Conservation (phyloP, 2,113 vertebrate species). For the Guaruba guarouba region DNA sequence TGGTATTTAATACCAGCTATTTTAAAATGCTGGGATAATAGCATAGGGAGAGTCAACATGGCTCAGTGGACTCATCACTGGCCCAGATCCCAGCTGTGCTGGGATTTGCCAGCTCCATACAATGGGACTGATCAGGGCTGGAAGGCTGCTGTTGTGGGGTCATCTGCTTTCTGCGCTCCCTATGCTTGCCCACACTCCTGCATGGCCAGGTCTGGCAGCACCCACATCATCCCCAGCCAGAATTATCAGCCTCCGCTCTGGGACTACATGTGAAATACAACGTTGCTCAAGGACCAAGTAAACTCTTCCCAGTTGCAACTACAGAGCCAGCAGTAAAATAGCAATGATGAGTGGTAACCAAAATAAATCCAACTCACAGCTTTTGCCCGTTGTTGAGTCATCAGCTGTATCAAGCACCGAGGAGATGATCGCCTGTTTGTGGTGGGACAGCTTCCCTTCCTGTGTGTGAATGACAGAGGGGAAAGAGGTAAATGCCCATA, state of each 20-base stretch:
- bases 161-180: not conserved
- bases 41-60: not conserved
- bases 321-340: not conserved
- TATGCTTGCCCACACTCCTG: not conserved
- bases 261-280: not conserved
- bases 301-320: not conserved
- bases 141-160: not conserved
- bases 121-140: not conserved
- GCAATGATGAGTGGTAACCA: not conserved
- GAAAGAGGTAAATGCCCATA: not conserved
- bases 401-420: not conserved
- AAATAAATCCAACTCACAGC: slow-evolving; percentile 57
- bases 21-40: not conserved
- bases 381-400: not conserved
- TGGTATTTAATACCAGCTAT: not conserved
- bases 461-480: not conserved
- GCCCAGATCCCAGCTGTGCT: not conserved
- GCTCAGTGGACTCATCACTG: slow-evolving; percentile 4
- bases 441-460: not conserved
- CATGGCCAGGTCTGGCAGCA: not conserved
- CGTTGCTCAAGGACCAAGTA: accelerated
- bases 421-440: not conserved
- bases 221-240: not conserved
- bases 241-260: not conserved
- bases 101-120: not conserved